Base-by-base conservation (phyloP, 2,888 invertebrate species). In the Hermaeophaga mercurialis region DNA sequence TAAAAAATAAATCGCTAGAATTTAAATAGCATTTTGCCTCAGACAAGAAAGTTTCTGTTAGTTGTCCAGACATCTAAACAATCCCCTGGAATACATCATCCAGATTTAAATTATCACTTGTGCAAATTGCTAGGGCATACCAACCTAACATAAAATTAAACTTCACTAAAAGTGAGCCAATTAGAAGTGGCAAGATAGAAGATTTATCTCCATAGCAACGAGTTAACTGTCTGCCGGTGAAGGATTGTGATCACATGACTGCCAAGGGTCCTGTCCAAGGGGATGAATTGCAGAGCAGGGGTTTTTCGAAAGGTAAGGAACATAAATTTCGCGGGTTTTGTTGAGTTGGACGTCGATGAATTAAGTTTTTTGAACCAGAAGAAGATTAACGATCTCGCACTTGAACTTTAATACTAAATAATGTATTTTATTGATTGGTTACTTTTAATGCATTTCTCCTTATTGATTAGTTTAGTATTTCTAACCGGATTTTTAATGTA, bases 151-250 rank as follows among this genome's bases (percentile, higher is more conserved):
- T 68, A 70, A 71, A 75, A 75, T 75, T 74, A 74, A 74, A 74
- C 71, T 72, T 69, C 66, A 66, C 71, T 72, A 73, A 75, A 76
- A 76, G 77, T 75, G 74, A 76, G 75, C 77, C 77, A 78, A 78
- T 78, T 78, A 78, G 76, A 76, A 74, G 75, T 75, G 75, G 75
- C 75, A 77, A 76, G 76, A 75, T 74, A 70, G 74, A 71, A 75
- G 78, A 78, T 78, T 78, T 78, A 78, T 78, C 73, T 67, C 75
- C 78, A 75, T 76, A 71, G 78, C 76, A 78, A 78, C 78, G 77
- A 73, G 73, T 72, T 72, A 70, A 71, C 73, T 76, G 77, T 77
- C 76, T 71, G 70, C 61, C 64, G 59, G 75, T 78, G 78, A 78
- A 73, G 76, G 73, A 78, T 77, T 74, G 76, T 70, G 73, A 73